phyloP scores from a whole-genome alignment of 1,140 invertebrate genomes.

The Rhyzopertha dominica region DNA sequence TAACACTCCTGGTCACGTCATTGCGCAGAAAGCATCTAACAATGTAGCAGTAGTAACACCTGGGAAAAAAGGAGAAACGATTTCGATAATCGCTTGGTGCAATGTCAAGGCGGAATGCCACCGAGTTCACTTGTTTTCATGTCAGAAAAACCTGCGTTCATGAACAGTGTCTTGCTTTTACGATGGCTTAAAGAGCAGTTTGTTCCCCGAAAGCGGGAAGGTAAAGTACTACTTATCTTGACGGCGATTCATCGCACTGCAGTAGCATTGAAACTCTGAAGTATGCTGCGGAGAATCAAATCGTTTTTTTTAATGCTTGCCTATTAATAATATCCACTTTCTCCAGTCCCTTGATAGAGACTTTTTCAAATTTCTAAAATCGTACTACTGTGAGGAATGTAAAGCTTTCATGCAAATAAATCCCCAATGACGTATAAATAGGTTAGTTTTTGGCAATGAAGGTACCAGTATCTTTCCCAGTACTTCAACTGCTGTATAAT shows the following conservation, averaged over 20 bases:
- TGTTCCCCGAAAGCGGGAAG: constrained; percentile 32
- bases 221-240: constrained; percentile 39
- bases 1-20: no score
- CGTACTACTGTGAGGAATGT: constrained; percentile 20
- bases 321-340: constrained; percentile 38
- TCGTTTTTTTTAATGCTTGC: constrained; percentile 41
- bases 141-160: constrained; percentile 37
- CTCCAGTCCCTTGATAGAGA: constrained; percentile 41
- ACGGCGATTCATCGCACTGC: constrained; percentile 42
- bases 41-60: no score
- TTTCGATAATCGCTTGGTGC: no score
- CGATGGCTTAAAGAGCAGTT: constrained; percentile 42
- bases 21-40: no score
- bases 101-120: constrained; percentile 33
- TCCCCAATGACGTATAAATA: constrained; percentile 11
- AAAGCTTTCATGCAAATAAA: constrained; percentile 25
- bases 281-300: constrained; percentile 38
- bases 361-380: constrained; percentile 27
- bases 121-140: constrained; percentile 34
- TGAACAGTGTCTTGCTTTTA: constrained; percentile 40
- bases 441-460: constrained; percentile 9
- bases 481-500: no score
- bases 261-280: constrained; percentile 33
- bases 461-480: no score
- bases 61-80: no score